Conservation (phyloP, 1,140 invertebrate genomes). For the Scylla paramamosain region DNA sequence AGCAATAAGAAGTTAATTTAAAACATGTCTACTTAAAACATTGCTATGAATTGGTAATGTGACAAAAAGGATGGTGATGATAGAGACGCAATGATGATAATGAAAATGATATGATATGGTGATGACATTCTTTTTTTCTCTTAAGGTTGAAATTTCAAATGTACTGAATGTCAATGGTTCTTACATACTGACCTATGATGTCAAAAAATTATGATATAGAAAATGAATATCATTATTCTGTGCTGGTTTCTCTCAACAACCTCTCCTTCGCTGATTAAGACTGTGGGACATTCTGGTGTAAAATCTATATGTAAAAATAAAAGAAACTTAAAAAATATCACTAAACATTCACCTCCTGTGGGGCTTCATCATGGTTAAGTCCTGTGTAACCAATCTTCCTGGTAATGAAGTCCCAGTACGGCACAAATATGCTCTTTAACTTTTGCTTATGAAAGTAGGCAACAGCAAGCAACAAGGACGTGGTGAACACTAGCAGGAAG, state of each 20-base stretch:
- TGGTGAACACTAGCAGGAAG: conserved; percentile 69
- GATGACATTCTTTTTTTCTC: background rate
- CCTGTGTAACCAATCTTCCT: conserved; percentile 75
- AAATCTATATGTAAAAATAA: background rate
- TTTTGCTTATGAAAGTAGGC: conserved; percentile 68
- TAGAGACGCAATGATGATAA: background rate
- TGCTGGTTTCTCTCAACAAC: background rate
- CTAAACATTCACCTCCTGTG: conserved; percentile 74
- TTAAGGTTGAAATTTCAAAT: background rate
- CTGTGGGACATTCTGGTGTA: background rate
- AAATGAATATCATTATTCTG: background rate
- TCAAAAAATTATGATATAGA: background rate
- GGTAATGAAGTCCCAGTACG: conserved; percentile 71
- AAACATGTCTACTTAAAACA: too few species aligned
- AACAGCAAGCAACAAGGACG: conserved; percentile 68
- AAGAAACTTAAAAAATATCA: background rate
- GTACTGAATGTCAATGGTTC: background rate
- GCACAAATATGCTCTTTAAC: conserved; percentile 45
- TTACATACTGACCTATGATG: background rate
- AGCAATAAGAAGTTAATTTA: too few species aligned
- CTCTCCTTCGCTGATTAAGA: background rate
- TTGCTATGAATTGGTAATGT: background rate
- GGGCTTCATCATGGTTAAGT: conserved; percentile 69
- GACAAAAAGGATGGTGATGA: too few species aligned
- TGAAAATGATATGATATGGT: background rate